Base-by-base conservation (phyloP, 2,113 vertebrate species). In the Hylia prasina region DNA sequence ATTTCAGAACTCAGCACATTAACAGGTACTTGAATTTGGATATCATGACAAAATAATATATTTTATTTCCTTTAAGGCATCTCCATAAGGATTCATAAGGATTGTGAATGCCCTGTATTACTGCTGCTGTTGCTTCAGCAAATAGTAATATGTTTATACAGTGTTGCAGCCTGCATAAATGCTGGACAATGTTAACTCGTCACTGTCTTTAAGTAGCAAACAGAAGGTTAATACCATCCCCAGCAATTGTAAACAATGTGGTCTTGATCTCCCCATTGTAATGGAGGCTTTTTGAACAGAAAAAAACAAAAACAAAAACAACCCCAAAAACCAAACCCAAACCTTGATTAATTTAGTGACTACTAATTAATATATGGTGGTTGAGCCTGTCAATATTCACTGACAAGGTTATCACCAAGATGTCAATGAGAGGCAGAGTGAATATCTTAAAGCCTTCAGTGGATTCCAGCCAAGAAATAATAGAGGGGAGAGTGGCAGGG, bases 391-490 rank as follows among this genome's bases (percentile, higher is more conserved):
- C 18, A 7, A 70, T 97, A 89, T 23, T 57, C 66, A 64, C 76
- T 89, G 87, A 71, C 54, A 94, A 85, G 58, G 39, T 84, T 94
- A 94, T 94, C 90, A 93, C 65, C 58, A 93, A 84, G 68, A 90
- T 72, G 63, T 90, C 79, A 93, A 39, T 95, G 63, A 71, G 54
- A 84, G 70, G 50, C 28, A 93, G 54, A 73, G 18, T 48, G 78
- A 87, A 77, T 25, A 56, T 6, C 23, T 78, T 68, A 61, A 90
- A 93, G 39, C 31, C 10, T 72, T 82, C 10, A 16, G 12, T 77
- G 57, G 51, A 25, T 92, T 71, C 58, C 65, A 95, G 65, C 22
- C 76, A 90, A 69, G 53, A 87, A 94, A 91, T 82, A 21, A 61
- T 27, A 89, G 37, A 84, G 37, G 17, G 15, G n/a, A 91, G 14